phyloP scores from a whole-genome alignment of 2,113 vertebrate genomes.

The Gambusia holbrooki region DNA sequence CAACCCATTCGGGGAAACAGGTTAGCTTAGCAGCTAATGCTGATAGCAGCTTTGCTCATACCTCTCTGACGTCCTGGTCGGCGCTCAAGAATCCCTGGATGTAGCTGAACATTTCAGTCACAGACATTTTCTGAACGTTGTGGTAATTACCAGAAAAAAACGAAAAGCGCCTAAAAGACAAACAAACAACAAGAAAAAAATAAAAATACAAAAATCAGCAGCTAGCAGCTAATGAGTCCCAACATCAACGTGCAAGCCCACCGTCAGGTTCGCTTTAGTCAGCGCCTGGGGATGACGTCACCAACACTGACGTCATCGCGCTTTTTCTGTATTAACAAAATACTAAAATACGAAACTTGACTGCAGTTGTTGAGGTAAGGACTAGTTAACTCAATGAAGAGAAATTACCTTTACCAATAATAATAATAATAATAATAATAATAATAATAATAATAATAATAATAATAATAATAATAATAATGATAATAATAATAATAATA shows the following conservation, averaged over 20 bases:
- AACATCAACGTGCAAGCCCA: conserved; percentile 56
- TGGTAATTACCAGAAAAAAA: not conserved
- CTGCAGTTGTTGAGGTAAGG: no score
- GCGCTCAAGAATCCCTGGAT: conserved; percentile 91
- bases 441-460: no score
- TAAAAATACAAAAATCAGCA: not conserved
- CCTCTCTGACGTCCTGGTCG: conserved; percentile 95
- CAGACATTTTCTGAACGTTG: conserved; percentile 83
- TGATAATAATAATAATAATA: no score
- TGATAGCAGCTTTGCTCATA: conserved; percentile 38
- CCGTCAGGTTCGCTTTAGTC: not conserved
- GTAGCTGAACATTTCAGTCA: conserved; percentile 91
- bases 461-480: no score
- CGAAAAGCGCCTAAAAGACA: no score
- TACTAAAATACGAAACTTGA: not conserved
- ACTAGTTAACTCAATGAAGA: no score
- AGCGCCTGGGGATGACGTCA: conserved; percentile 51
- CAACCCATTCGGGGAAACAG: not conserved
- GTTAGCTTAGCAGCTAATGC: conserved; percentile 26
- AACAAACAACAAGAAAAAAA: no score
- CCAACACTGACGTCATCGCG: accelerated
- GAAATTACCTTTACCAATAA: no score
- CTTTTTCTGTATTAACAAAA: not conserved
- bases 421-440: no score
- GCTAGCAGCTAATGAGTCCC: conserved; percentile 3